Percentiles rank a stretch among this genome's conserved stretches.
These are phyloP conservation scores for Brachystomella parvula DNA, from an alignment of 1,140 invertebrate species.

Conservation along the genomic window DNA sequence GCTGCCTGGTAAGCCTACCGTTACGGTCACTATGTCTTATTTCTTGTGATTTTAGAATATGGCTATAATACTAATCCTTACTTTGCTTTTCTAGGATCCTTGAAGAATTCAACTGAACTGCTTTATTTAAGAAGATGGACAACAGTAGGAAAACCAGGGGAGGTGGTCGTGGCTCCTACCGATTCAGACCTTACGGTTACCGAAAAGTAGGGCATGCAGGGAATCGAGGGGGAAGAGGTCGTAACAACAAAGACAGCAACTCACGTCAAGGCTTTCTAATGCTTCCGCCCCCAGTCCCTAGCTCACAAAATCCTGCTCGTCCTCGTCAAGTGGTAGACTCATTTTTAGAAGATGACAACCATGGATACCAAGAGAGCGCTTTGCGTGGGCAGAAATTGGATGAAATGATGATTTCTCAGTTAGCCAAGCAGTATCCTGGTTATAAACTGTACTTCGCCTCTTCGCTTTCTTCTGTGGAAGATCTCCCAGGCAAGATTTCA, in stretches of 20 bases:
- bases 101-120: no score
- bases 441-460: slow-evolving; percentile 24
- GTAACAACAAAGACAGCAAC: not conserved
- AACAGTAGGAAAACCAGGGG: not conserved
- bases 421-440: slow-evolving; percentile 23
- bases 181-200: not conserved
- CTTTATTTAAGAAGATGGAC: no score
- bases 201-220: not conserved
- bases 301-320: no score
- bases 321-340: no score
- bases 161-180: not conserved
- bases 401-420: slow-evolving; percentile 4
- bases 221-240: not conserved
- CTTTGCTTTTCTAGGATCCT: no score
- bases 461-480: slow-evolving; percentile 12
- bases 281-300: not conserved
- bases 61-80: no score
- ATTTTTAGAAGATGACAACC: not conserved
- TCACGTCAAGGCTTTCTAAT: not conserved
- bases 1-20: no score
- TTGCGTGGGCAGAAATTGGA: not conserved
- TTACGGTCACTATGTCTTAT: no score
- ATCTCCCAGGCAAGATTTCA: slow-evolving; percentile 18
- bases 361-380: not conserved
- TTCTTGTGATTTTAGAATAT: no score